phyloP scores from a whole-genome alignment of 2,888 invertebrate genomes.

The Cepaea hortensis region DNA sequence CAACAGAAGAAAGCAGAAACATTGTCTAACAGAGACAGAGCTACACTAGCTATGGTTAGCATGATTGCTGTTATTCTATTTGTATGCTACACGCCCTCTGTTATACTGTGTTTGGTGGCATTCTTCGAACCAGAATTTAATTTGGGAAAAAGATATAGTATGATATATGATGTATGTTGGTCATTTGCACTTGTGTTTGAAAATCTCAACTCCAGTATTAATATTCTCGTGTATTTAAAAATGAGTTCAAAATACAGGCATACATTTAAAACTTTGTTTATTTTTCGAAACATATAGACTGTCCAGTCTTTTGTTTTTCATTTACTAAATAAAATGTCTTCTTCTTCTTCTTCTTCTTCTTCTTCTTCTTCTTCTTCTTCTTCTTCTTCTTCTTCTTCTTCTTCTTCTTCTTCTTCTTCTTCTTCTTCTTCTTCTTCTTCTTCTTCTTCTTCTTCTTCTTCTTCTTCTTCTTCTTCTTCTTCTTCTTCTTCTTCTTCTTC shows the following conservation, averaged over 20 bases:
- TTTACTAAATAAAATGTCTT: too few relatives aligned
- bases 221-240: slow-evolving; percentile 9
- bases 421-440: too few relatives aligned
- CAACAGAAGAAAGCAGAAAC: not conserved
- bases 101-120: not conserved
- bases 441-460: too few relatives aligned
- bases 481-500: too few relatives aligned
- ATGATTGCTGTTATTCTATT: slow-evolving; percentile 3
- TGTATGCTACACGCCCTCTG: not conserved
- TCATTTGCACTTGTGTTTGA: not conserved
- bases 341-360: too few relatives aligned
- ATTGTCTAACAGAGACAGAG: slow-evolving; percentile 5
- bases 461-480: too few relatives aligned
- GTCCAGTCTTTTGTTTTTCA: too few relatives aligned
- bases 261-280: not conserved
- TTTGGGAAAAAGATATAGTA: not conserved
- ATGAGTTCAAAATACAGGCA: slow-evolving; percentile 18
- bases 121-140: not conserved
- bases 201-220: not conserved
- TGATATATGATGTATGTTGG: not conserved
- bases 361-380: too few relatives aligned
- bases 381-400: too few relatives aligned
- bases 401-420: too few relatives aligned
- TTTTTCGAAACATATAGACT: too few relatives aligned
- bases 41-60: not conserved